phyloP scores from a whole-genome alignment of 2,797 vertebrate species.

The Rousettus madagascariensis region DNA sequence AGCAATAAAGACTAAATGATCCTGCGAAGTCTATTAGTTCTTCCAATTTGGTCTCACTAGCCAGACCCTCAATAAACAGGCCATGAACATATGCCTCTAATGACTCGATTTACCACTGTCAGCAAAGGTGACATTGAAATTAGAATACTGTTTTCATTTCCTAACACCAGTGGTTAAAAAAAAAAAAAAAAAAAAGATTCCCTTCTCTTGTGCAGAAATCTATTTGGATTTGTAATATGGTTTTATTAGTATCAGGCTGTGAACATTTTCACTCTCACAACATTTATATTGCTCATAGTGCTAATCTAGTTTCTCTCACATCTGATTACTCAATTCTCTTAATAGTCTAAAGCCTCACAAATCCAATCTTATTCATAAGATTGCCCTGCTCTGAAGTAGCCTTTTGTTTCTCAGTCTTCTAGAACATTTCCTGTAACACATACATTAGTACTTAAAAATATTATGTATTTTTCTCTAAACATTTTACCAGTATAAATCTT shows the following conservation, averaged over 20 bases:
- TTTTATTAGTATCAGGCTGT: not conserved
- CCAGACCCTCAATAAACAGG: slow-evolving; percentile 7
- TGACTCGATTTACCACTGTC: not conserved
- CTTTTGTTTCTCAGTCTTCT: not conserved
- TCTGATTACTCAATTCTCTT: not conserved
- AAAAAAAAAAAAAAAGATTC: not conserved
- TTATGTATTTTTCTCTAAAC: not conserved
- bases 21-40: not conserved
- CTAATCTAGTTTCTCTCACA: not conserved
- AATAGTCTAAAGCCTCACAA: not conserved
- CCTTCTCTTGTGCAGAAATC: not conserved
- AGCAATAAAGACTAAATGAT: not conserved
- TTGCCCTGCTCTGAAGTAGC: not conserved
- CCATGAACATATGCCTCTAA: not conserved
- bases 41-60: slow-evolving; percentile 28
- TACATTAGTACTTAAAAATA: not conserved
- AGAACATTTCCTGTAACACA: not conserved
- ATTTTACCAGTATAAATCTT: not conserved
- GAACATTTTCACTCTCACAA: not conserved
- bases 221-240: not conserved
- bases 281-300: not conserved
- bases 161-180: not conserved
- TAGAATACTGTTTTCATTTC: not conserved
- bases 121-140: slow-evolving; percentile 37
- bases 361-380: not conserved